Base-by-base conservation (phyloP, 2,113 vertebrate species). In the Diglossa brunneiventris region DNA sequence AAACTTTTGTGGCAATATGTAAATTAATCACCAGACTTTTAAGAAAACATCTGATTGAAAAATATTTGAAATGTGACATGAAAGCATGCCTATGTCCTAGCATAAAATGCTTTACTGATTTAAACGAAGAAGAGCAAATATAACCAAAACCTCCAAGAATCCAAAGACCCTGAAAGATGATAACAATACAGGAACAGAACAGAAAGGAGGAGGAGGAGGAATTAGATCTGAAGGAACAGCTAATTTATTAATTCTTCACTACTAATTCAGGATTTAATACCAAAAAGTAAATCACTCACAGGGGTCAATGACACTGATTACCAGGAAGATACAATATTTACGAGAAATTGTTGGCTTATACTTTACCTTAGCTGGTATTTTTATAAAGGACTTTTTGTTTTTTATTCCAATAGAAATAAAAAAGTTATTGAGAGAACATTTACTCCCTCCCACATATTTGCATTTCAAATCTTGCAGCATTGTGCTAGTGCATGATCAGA, bases 391-490 rank as follows among this genome's bases (percentile, higher is more conserved):
- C 15, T 61, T 79, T 30, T 70, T 75, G 49, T 4, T 86, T 83
- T 74, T 83, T 55, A 70, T 92, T 81, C 39, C 66, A 82, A 18
- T 6, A 63, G 44, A 81, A 93, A 91, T 56, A 70, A 75, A 66
- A 83, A 95, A 16, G 31, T 69, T 89, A 67, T 18, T 37, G 46
- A 64, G 70, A 94, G 70, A 82, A 95, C 49, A 69, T 82, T 76
- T 82, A n/a, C 78, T 69, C 33, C 49, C 49, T 91, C 42, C 46
- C 46, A 58, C 26, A 28, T 79, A 91, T 89, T 89, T 91, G 83
- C 84, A 83, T 95, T 96, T 91, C 74, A 92, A 87, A 94, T 89
- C 63, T 77, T 90, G 53, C 70, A 85, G 63, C 50, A 73, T 23
- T 94, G 87, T 89, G 87, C 59, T 83, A 77, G 46, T 72, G 30